Base-by-base conservation (phyloP, 2,888 invertebrate species). In the Hypolimnas misippus region DNA sequence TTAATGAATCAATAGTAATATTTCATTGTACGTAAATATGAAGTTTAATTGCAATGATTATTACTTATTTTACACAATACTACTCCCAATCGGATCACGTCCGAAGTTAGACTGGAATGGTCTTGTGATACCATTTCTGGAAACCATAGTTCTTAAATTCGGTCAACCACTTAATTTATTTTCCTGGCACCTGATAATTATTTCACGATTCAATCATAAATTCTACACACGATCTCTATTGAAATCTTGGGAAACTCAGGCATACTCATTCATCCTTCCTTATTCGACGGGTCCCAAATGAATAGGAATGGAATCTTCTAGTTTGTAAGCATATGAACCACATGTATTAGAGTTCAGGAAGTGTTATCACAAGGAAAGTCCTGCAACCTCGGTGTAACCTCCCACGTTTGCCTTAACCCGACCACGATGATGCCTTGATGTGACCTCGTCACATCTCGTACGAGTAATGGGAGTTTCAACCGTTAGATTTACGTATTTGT, bases 361-460 rank as follows among this genome's bases (percentile, higher is more conserved):
- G 66, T 63, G 51, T 54, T 42, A 72, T 42, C 62, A 79, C 78
- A 77, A 88, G 88, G 88, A 88, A 89, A 88, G 85, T 74, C 80
- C 76, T 76, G 62, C 65, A 76, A 74, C 81, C 83, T 83, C 79
- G 85, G 59, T 49, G 59, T 72, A 78, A 78, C 87, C 86, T 87
- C 63, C 50, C 78, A 69, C 72, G 71, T 76, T 78, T 76, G 76
- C 82, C 81, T 82, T 76, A 73, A 77, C 73, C 70, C 69, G 75
- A 75, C 72, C 54, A 49, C 59, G 29, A 35, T n/a, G 50, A 54
- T 57, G 40, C 63, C 66, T 66, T 66, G 63, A 56, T 51, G 35
- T 51, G 51, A 40, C 66, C 66, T 63, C 51, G n/a, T 60, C 52
- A 53, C 52, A 38, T 64, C 42, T 35, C 14, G 16, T 16, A 35